phyloP scores from a whole-genome alignment of 2,888 invertebrate genomes.

The Actias luna region DNA sequence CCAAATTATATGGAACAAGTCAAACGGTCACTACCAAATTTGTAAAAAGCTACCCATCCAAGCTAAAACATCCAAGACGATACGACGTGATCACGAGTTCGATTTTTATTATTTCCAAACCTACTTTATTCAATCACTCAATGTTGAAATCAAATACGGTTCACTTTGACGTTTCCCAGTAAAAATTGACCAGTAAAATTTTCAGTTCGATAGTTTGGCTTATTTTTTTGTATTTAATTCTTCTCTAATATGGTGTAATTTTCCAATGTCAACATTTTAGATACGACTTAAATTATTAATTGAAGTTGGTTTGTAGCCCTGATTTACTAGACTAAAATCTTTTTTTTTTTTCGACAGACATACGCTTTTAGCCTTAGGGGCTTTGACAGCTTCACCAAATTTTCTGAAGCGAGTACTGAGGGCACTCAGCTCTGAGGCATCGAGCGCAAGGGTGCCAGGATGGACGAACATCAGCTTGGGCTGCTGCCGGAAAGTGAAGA shows the following conservation, averaged over 20 bases:
- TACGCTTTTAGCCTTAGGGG: too few species aligned
- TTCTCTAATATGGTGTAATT: background rate
- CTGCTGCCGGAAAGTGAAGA: too few species aligned
- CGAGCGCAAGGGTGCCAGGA: too few species aligned
- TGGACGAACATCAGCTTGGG: too few species aligned
- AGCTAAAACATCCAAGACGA: conserved; percentile 40
- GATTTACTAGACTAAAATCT: background rate
- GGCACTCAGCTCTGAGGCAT: too few species aligned
- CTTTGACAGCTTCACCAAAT: too few species aligned
- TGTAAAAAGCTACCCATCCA: conserved; percentile 66
- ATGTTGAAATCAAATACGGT: conserved; percentile 7
- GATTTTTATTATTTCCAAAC: conserved; percentile 61
- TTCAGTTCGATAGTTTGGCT: background rate
- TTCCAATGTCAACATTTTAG: background rate
- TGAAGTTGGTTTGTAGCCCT: background rate
- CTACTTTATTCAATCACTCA: conserved; percentile 30
- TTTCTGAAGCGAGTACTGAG: too few species aligned
- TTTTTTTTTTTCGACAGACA: too few species aligned
- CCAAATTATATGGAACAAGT: conserved; percentile 68
- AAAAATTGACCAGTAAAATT: background rate
- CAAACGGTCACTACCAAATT: conserved; percentile 60
- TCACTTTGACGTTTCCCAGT: background rate
- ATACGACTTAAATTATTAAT: background rate
- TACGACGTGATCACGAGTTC: conserved; percentile 49
- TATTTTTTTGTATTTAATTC: background rate